Evolutionary conservation across 2,113 vertebrate species (phyloP).

Genomic region (Festucalex cinctus): DNA sequence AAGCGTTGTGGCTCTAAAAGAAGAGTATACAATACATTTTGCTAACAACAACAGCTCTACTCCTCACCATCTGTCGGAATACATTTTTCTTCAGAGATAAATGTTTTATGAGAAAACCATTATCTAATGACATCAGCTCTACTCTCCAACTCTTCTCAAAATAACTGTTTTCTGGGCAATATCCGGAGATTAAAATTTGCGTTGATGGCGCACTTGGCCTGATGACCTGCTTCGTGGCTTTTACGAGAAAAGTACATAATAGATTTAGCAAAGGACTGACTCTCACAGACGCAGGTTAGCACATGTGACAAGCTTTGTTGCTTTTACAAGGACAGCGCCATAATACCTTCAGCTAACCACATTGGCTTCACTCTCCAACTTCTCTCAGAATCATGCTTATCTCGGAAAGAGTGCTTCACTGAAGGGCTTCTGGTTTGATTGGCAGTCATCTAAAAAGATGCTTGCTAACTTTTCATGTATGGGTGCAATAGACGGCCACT

Average conservation of each 20-base stretch:
- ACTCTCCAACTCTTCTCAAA: too few species aligned
- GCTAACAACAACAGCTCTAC: too few species aligned
- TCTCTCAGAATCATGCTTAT: not conserved
- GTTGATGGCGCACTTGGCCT: too few species aligned
- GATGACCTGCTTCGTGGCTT: not conserved
- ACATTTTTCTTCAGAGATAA: too few species aligned
- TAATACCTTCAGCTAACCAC: not conserved
- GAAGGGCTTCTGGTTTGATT: not conserved
- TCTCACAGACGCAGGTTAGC: not conserved
- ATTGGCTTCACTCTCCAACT: not conserved
- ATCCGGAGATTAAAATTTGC: too few species aligned
- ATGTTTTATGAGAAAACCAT: too few species aligned
- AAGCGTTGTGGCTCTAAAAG: too few species aligned
- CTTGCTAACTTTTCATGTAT: not conserved
- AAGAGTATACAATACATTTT: too few species aligned
- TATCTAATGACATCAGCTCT: too few species aligned
- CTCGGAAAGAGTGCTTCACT: not conserved
- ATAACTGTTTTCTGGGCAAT: too few species aligned
- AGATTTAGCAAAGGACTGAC: not conserved
- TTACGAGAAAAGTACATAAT: not conserved
- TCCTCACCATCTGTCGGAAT: too few species aligned
- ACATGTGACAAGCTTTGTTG: not conserved
- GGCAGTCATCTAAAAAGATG: not conserved
- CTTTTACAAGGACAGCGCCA: not conserved
- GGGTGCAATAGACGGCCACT: not conserved